Conservation (phyloP, 2,888 invertebrate genomes). For the Chaetogeoica ovagalla region DNA sequence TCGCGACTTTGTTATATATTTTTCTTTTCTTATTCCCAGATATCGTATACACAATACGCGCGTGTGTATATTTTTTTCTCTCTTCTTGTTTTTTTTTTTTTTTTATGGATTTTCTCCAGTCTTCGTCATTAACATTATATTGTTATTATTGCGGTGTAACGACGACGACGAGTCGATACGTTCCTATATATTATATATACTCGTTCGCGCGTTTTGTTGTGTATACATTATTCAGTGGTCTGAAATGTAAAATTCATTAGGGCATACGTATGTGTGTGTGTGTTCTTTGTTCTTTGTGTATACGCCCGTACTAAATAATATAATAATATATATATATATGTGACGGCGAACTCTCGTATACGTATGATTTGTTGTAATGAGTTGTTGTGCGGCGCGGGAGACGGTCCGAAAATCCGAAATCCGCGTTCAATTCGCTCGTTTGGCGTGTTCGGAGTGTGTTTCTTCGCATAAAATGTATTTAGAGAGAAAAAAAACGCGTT, state of each 20-base stretch:
- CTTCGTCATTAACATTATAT: conserved; percentile 7
- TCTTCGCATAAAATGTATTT: no score
- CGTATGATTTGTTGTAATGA: no score
- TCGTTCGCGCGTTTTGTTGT: not conserved
- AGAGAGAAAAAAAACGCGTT: no score
- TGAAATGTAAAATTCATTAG: conserved; percentile 44
- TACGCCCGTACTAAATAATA: not conserved
- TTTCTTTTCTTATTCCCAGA: conserved; percentile 2
- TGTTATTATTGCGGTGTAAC: not conserved
- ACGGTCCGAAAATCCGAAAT: no score
- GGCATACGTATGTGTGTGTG: not conserved
- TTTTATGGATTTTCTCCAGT: not conserved
- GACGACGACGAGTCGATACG: no score
- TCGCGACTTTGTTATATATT: not conserved
- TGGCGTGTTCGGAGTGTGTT: no score
- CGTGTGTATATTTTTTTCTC: not conserved
- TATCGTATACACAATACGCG: not conserved
- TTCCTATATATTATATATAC: no score
- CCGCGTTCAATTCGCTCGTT: no score
- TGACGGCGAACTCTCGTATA: no score
- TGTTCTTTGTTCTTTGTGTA: not conserved
- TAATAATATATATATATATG: not conserved
- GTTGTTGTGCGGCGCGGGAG: no score
- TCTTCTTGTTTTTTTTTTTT: not conserved
- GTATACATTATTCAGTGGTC: conserved; percentile 32